Evolutionary conservation across 2,888 invertebrate species (phyloP), one percentile per base, ranked within the genome.

Genomic region (Ichneumon xanthorius): DNA sequence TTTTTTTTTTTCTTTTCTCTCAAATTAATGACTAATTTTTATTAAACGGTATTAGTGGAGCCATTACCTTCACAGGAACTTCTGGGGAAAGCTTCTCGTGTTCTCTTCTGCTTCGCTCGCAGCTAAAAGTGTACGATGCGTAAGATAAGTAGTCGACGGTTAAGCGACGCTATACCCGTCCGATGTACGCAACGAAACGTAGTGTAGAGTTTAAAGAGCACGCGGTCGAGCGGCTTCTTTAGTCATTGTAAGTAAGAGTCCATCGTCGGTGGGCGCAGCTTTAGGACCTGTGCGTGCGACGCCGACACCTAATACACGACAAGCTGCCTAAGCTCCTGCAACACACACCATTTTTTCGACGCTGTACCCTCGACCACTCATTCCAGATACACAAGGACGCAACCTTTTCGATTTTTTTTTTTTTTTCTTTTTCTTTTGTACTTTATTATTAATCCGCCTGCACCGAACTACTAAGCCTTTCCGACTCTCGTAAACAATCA

Each of bases 21-120:
- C 86, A 87, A 85, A 90, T 90, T 91, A 92, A 87, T 70, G 89
- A 88, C 92, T 92, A 92, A 89, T 90, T 92, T 85, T 93, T 91
- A 92, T 92, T 65, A 92, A 92, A 92, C 92, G 86, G 90, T 90
- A 92, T 91, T 93, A 92, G 88, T 88, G 89, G 87, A 88, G 88
- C 82, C 80, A 87, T 90, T 91, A 93, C 92, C 92, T 92, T 91
- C 89, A 88, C 89, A 91, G 93, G 90, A 89, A 92, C 92, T 91
- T 90, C 89, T 88, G 86, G 91, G 90, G 89, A 81, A 67, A 72
- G 80, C 87, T 68, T 67, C 79, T 82, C 65, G 71, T 37, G 68
- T 63, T 78, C 40, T 63, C 50, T 65, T 75, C 71, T 58, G 53
- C 40, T 78, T 79, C 73, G 55, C 61, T 67, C 65, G 88, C 89